Percentiles rank a stretch among this genome's conserved stretches.
Evolutionary conservation across 1,140 invertebrate species (phyloP).

Genomic region (Helicoverpa zea): DNA sequence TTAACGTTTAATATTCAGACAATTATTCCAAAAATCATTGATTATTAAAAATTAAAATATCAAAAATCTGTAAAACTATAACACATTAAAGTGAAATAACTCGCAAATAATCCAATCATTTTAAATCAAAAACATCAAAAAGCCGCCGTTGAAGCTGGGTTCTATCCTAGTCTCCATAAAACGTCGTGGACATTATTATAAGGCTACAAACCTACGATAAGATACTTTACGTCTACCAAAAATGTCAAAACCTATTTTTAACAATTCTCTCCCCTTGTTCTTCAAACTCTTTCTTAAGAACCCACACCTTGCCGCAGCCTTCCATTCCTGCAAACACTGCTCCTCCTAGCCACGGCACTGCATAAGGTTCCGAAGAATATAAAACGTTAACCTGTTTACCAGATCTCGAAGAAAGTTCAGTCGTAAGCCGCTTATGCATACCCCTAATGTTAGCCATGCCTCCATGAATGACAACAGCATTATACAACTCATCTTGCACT

Average conservation of each 20-base stretch:
- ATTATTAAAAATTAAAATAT: too few species aligned
- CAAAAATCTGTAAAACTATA: too few species aligned
- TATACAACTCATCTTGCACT: slow-evolving; percentile 62
- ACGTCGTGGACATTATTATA: too few species aligned
- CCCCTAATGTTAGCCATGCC: slow-evolving; percentile 68
- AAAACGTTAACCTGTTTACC: slow-evolving; percentile 60
- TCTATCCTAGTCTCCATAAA: too few species aligned
- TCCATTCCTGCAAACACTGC: slow-evolving; percentile 71
- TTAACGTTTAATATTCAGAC: too few species aligned
- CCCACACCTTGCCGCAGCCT: slow-evolving; percentile 67
- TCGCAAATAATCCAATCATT: too few species aligned
- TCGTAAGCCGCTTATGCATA: slow-evolving; percentile 59
- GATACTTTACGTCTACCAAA: neutral
- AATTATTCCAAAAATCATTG: too few species aligned
- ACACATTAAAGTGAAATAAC: too few species aligned
- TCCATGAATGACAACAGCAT: slow-evolving; percentile 67
- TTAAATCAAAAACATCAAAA: too few species aligned
- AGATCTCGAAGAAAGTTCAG: slow-evolving; percentile 59
- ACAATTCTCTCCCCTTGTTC: slow-evolving; percentile 73
- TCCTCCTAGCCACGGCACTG: slow-evolving; percentile 71
- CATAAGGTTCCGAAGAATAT: slow-evolving; percentile 67
- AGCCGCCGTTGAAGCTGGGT: too few species aligned
- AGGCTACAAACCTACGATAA: neutral
- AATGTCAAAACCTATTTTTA: slow-evolving; percentile 65
- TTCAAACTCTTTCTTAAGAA: slow-evolving; percentile 69